Conservation (phyloP, 1,140 invertebrate species). For the Aphaenogaster floridana region DNA sequence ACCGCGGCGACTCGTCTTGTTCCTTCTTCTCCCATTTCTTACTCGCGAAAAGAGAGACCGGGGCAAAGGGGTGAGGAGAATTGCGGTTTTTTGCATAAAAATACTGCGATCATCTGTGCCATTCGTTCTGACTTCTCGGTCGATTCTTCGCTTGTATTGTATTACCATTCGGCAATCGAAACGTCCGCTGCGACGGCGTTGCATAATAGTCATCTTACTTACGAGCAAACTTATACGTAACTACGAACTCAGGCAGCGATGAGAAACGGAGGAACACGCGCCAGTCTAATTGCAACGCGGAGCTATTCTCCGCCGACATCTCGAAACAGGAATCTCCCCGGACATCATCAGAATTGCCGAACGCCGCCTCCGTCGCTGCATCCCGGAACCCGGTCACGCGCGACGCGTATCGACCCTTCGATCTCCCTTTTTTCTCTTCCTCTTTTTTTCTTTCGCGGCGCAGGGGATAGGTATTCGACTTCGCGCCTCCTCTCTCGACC, state of each 20-base stretch:
- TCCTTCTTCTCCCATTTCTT: conserved; percentile 19
- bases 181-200: neutral
- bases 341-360: conserved; percentile 45
- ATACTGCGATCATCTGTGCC: neutral
- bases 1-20: conserved; percentile 57
- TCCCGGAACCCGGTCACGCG: conserved; percentile 42
- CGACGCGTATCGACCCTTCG: conserved; percentile 44
- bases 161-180: neutral
- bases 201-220: neutral
- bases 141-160: neutral
- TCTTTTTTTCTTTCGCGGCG: neutral
- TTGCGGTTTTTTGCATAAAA: conserved; percentile 30
- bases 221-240: conserved; percentile 1
- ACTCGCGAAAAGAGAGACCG: neutral
- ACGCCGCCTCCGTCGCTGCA: conserved; percentile 2
- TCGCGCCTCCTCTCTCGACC: conserved; percentile 4
- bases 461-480: conserved; percentile 1
- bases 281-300: conserved; percentile 38
- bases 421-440: conserved; percentile 6
- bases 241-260: neutral
- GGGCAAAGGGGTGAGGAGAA: neutral
- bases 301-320: conserved; percentile 27
- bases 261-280: conserved; percentile 31
- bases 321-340: conserved; percentile 48
- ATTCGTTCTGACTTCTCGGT: neutral